phyloP scores from a whole-genome alignment of 2,797 vertebrate species.

The Hemitrygon akajei region DNA sequence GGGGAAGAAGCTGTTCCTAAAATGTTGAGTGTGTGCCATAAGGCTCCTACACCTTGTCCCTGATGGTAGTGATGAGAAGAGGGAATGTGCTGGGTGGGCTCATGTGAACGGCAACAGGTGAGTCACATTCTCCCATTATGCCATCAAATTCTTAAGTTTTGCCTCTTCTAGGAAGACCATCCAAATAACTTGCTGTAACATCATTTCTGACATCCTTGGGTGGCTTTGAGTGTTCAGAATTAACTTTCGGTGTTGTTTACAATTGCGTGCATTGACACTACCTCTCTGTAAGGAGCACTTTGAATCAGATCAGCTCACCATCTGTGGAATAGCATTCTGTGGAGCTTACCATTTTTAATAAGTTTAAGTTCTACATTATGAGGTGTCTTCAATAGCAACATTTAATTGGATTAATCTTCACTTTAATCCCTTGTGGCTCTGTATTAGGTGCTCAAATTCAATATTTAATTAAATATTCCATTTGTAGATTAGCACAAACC shows the following conservation, averaged over 20 bases:
- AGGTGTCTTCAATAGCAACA: neutral
- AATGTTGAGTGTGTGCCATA: too few species aligned
- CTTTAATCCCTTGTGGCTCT: slow-evolving; percentile 17
- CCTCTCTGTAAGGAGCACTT: neutral
- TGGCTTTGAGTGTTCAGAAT: neutral
- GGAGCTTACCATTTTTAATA: slow-evolving; percentile 28
- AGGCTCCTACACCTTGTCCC: too few species aligned
- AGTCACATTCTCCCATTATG: too few species aligned
- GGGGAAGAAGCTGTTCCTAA: too few species aligned
- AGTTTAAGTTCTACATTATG: slow-evolving; percentile 18
- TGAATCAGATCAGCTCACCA: neutral
- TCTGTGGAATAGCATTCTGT: slow-evolving; percentile 29
- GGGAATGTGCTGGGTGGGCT: neutral
- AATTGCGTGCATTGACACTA: neutral
- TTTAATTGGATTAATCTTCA: slow-evolving; percentile 33
- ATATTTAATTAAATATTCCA: slow-evolving; percentile 17
- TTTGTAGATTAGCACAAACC: slow-evolving; percentile 15
- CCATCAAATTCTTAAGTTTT: neutral
- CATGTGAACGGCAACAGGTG: neutral
- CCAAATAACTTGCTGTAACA: neutral
- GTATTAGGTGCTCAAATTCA: slow-evolving; percentile 27
- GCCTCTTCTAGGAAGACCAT: neutral
- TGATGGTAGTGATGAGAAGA: too few species aligned
- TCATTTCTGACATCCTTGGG: neutral
- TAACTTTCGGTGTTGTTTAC: too few species aligned